These are phyloP conservation scores for Halcyon smyrnensis DNA, from an alignment of 2,797 vertebrate species.

Conservation along the genomic window DNA sequence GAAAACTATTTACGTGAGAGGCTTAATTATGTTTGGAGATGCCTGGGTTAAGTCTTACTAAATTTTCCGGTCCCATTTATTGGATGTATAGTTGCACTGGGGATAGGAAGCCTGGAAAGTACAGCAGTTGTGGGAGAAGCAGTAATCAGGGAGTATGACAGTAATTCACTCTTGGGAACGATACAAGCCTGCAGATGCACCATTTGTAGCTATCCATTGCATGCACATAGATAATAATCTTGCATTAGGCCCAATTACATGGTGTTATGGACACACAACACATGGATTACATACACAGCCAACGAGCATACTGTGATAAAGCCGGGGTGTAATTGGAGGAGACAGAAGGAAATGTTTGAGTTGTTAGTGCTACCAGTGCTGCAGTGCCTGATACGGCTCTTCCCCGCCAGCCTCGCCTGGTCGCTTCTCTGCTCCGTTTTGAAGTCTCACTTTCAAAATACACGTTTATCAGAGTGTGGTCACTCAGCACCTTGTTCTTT, in stretches of 20 bases:
- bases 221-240: constrained; percentile 74
- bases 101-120: not conserved
- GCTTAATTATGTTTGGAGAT: constrained; percentile 12
- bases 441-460: not conserved
- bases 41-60: constrained; percentile 22
- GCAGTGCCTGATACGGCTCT: not conserved
- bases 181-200: not conserved
- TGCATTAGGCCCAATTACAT: constrained; percentile 81
- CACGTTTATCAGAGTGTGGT: not conserved
- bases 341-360: constrained; percentile 77
- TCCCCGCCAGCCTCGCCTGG: not conserved
- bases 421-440: not conserved
- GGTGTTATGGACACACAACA: constrained; percentile 76
- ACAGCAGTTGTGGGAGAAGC: not conserved
- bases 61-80: not conserved
- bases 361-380: constrained; percentile 53
- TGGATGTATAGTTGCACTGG: not conserved
- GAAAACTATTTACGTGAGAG: not conserved
- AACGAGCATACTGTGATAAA: constrained; percentile 69
- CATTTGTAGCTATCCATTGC: constrained; percentile 68
- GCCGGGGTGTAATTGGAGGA: constrained; percentile 71
- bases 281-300: constrained; percentile 63
- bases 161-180: constrained; percentile 7
- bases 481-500: not conserved
- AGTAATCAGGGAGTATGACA: not conserved